Evolutionary conservation across 2,888 invertebrate genomes (phyloP), one percentile per base, ranked within the genome.

Genomic region (Hydropsyche betteni): DNA sequence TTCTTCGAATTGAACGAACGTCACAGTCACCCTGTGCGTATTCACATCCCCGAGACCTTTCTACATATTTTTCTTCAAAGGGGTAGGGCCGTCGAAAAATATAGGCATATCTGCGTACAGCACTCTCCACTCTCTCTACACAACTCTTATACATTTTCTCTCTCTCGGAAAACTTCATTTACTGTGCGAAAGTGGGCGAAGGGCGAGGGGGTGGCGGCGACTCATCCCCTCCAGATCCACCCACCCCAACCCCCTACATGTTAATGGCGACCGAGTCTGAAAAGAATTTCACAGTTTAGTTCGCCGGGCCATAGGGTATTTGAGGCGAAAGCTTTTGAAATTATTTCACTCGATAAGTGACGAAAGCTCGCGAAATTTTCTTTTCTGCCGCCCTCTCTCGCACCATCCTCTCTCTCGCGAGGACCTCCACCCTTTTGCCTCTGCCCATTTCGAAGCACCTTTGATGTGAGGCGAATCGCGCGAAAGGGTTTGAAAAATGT

Each of bases 61-160:
- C 79, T 79, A 77, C 79, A 79, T 79, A 79, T 77, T 79, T 79
- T 79, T 77, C 75, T 76, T 79, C 79, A 79, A 79, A 79, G 79
- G 78, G 79, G 79, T 72, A 74, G 73, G 76, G 75, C 74, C 55
- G 52, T 58, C 75, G 75, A 77, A 79, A 79, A 79, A 79, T 79
- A 79, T 79, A 79, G 76, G 76, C 79, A 76, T 75, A 76, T 75
- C 75, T 74, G 76, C 71, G 70, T 69, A 76, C 73, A 44, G 75
- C 74, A 68, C 70, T 71, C 69, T 61, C 44, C 44, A 71, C 77
- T 68, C 51, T 24, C 71, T 74, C 69, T 69, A 50, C 69, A 69
- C 76, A 74, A 70, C 75, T 55, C 72, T 50, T 78, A 34, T 72
- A 72, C 61, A 72, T 72, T 58, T 61, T 58, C 72, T 61, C 64